Evolutionary conservation across 2,888 invertebrate genomes (phyloP).

Genomic region (Rhogogaster chlorosoma): DNA sequence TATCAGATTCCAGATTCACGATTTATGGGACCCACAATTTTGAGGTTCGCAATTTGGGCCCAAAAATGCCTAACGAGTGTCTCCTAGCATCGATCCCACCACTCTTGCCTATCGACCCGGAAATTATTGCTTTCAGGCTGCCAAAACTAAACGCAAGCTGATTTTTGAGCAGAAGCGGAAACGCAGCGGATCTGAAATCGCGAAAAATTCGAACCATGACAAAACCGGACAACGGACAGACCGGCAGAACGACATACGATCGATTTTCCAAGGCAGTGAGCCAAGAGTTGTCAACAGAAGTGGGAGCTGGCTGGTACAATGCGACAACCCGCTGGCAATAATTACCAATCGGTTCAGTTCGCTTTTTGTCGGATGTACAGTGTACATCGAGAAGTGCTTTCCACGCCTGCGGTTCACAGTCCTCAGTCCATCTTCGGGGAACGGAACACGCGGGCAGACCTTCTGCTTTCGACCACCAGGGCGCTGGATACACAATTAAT

Average conservation of each 20-base stretch:
- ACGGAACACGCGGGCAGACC: background rate
- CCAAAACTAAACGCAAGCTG: no score
- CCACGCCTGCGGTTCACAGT: background rate
- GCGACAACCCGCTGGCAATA: conserved; percentile 67
- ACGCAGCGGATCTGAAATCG: no score
- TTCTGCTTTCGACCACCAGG: background rate
- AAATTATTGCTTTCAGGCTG: no score
- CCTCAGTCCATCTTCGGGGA: background rate
- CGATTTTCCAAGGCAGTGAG: conserved; percentile 40
- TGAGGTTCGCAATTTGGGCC: no score
- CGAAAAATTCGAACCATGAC: background rate
- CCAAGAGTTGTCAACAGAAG: conserved; percentile 41
- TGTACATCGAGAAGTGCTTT: conserved; percentile 1
- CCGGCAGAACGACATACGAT: conserved; percentile 12
- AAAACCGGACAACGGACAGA: conserved; percentile 47
- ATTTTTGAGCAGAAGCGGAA: no score
- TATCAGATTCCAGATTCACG: no score
- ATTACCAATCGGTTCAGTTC: conserved; percentile 66
- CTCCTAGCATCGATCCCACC: no score
- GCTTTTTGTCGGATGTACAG: conserved; percentile 54
- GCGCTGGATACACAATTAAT: background rate
- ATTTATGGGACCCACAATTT: no score
- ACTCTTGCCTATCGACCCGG: no score
- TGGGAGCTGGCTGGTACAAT: conserved; percentile 58
- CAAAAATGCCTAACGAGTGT: no score